Conservation (phyloP, 2,888 invertebrate species). For the Acholoe squamosa region DNA sequence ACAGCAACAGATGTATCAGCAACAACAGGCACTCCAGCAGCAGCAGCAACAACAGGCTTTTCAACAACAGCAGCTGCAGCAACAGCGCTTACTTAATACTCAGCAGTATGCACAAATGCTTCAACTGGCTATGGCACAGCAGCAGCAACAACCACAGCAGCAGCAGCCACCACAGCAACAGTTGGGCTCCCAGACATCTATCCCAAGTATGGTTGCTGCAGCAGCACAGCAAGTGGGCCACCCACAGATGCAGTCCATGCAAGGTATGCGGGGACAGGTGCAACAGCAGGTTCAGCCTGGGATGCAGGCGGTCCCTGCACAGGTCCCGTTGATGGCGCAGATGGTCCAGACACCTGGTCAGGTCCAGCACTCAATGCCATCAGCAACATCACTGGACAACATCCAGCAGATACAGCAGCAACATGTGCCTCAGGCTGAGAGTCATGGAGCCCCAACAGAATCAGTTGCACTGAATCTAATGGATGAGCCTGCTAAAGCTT, state of each 20-base stretch:
- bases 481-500: conserved; percentile 46
- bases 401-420: conserved; percentile 30
- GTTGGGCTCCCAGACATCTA: not conserved
- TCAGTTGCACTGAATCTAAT: not conserved
- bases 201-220: not conserved
- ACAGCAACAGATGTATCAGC: conserved; percentile 26
- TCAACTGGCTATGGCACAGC: conserved; percentile 28
- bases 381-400: conserved; percentile 13
- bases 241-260: not conserved
- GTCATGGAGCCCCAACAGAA: not conserved
- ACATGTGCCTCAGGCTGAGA: not conserved
- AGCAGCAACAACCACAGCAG: conserved; percentile 43
- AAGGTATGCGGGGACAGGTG: not conserved
- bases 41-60: conserved; percentile 51
- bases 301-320: not conserved
- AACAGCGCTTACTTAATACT: not conserved
- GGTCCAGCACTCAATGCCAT: not conserved
- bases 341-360: conserved; percentile 7
- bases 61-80: conserved; percentile 62
- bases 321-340: not conserved
- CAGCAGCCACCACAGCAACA: not conserved
- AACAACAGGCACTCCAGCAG: conserved; percentile 60
- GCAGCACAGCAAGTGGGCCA: not conserved
- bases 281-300: not conserved
- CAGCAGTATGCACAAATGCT: conserved; percentile 4